phyloP scores from a whole-genome alignment of 2,113 vertebrate species.

The Lichenostomus cassidix region DNA sequence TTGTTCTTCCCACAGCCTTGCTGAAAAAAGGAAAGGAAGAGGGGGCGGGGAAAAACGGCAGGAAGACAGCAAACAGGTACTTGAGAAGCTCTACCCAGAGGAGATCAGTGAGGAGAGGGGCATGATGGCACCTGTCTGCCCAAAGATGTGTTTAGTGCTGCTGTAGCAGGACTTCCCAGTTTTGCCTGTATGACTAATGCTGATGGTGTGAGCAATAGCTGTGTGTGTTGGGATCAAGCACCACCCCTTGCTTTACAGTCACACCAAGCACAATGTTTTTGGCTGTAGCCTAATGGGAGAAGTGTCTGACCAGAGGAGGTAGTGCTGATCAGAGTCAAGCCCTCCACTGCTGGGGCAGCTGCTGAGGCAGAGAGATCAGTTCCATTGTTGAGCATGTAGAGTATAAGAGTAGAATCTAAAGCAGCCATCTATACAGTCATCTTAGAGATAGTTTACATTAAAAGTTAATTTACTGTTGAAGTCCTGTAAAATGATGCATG shows the following conservation, averaged over 20 bases:
- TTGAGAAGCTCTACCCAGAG: not conserved
- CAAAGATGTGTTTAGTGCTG: rapidly evolving
- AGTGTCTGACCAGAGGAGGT: not conserved
- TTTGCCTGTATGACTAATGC: not conserved
- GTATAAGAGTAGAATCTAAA: not conserved
- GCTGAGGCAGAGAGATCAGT: not conserved
- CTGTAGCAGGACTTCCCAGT: not conserved
- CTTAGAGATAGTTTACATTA: not conserved
- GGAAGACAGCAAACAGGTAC: not conserved
- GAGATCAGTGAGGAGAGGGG: not conserved
- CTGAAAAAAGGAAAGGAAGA: not conserved
- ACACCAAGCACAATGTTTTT: not conserved
- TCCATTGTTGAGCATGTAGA: not conserved
- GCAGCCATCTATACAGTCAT: not conserved
- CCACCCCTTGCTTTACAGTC: not conserved
- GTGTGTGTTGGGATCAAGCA: not conserved
- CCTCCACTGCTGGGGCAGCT: rapidly evolving
- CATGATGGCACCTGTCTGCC: not conserved
- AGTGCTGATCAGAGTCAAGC: not conserved
- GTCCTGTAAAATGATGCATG: not conserved
- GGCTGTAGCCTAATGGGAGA: not conserved
- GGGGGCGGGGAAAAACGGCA: rapidly evolving
- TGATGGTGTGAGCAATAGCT: not conserved
- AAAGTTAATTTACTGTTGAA: not conserved
- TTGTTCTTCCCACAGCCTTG: not conserved